Evolutionary conservation across 2,888 invertebrate genomes (phyloP).

Genomic region (Synanthedon myopaeformis): DNA sequence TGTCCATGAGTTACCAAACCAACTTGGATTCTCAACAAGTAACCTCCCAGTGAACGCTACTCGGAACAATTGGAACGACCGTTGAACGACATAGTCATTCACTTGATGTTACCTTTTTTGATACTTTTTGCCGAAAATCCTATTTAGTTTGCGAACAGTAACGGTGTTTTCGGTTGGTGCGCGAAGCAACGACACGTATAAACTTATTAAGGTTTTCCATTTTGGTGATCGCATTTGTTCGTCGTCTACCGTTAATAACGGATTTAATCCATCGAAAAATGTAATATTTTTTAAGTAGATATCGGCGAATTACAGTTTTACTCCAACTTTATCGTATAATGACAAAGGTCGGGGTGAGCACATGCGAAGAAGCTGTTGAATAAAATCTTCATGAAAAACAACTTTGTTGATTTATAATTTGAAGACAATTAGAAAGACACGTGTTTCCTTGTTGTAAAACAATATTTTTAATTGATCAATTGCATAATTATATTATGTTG

Average conservation of each 20-base stretch:
- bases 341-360: no score
- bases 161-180: conserved; percentile 48
- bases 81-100: conserved; percentile 52
- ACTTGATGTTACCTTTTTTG: conserved; percentile 55
- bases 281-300: no score
- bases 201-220: conserved; percentile 49
- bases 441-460: not conserved
- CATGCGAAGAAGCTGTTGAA: no score
- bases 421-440: no score
- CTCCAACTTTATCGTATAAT: no score
- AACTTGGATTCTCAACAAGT: no score
- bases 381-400: no score
- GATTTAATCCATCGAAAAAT: conserved; percentile 9
- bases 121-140: conserved; percentile 59
- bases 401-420: no score
- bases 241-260: conserved; percentile 32
- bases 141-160: conserved; percentile 56
- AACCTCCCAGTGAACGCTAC: conserved; percentile 11
- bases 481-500: conserved; percentile 4
- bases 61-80: conserved; percentile 52
- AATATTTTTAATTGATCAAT: conserved; percentile 5
- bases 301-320: no score
- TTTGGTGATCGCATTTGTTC: conserved; percentile 14
- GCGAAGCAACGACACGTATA: conserved; percentile 34
- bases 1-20: no score